Evolutionary conservation across 2,797 vertebrate genomes (phyloP).

Genomic region (Leucoraja ocellata): DNA sequence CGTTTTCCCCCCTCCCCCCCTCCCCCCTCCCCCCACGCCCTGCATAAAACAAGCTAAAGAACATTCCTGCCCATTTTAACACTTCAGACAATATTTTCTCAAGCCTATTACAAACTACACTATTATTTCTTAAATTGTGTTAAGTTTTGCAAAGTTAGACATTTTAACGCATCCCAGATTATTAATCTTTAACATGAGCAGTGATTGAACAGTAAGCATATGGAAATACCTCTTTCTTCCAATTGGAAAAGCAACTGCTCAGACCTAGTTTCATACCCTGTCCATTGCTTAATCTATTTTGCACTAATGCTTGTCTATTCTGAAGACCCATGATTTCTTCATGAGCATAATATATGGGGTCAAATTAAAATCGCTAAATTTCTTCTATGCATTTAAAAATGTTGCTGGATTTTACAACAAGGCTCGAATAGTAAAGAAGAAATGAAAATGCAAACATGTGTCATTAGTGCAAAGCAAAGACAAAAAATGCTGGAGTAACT

Average conservation of each 20-base stretch:
- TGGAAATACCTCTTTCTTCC: too few species aligned
- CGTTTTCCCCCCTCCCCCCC: too few species aligned
- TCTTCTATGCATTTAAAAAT: background rate
- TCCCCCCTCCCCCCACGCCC: too few species aligned
- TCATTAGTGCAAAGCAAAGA: background rate
- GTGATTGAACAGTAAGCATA: too few species aligned
- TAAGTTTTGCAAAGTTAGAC: too few species aligned
- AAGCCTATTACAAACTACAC: too few species aligned
- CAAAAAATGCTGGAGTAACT: too few species aligned
- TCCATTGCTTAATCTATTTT: background rate
- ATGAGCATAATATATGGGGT: background rate
- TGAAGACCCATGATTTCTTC: background rate
- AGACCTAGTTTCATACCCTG: background rate
- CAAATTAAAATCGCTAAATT: background rate
- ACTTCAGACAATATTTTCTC: too few species aligned
- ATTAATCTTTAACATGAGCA: background rate
- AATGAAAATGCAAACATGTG: background rate
- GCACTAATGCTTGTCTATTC: background rate
- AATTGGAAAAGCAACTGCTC: too few species aligned
- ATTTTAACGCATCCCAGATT: background rate
- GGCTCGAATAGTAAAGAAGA: background rate
- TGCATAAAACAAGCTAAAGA: too few species aligned
- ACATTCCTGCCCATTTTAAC: too few species aligned
- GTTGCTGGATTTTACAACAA: background rate
- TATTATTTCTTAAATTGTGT: too few species aligned